A percentile compares a stretch with the other conserved stretches of the same genome.
Conservation (phyloP, 2,888 invertebrate species). For the Zele albiditarsus region DNA sequence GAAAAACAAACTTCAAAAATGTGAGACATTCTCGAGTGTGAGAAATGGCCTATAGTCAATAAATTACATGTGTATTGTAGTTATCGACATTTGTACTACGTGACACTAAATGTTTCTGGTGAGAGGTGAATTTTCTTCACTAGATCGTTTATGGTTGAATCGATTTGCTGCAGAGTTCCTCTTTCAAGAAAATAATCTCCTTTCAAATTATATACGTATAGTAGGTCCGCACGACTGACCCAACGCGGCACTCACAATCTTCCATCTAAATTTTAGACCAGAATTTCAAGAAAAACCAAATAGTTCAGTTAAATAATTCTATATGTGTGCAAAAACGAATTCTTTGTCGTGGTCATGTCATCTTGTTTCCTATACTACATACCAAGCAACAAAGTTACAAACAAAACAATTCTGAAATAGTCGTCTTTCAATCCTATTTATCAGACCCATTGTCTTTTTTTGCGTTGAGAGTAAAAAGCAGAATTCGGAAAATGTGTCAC, state of each 20-base stretch:
- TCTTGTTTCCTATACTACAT: too few species aligned
- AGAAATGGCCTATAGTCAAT: conserved; percentile 17
- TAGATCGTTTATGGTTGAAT: conserved; percentile 25
- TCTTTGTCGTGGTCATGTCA: too few species aligned
- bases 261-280: conserved; percentile 41
- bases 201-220: conserved; percentile 43
- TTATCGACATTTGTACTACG: conserved; percentile 17
- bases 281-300: conserved; percentile 14
- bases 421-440: too few species aligned
- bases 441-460: too few species aligned
- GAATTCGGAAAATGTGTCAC: too few species aligned
- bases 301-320: too few species aligned
- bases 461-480: too few species aligned
- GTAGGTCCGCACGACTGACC: conserved; percentile 72
- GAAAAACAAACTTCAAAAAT: not conserved
- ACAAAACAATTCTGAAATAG: too few species aligned
- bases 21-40: conserved; percentile 6
- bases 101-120: not conserved
- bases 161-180: conserved; percentile 28
- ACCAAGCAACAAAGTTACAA: too few species aligned
- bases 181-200: conserved; percentile 31
- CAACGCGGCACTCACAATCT: conserved; percentile 63
- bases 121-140: conserved; percentile 20
- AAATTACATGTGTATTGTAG: conserved; percentile 4
- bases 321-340: too few species aligned